Percentiles rank a stretch among this genome's conserved stretches.
Conservation (phyloP, 2,888 invertebrate genomes). For the Eugnorisma glareosa region DNA sequence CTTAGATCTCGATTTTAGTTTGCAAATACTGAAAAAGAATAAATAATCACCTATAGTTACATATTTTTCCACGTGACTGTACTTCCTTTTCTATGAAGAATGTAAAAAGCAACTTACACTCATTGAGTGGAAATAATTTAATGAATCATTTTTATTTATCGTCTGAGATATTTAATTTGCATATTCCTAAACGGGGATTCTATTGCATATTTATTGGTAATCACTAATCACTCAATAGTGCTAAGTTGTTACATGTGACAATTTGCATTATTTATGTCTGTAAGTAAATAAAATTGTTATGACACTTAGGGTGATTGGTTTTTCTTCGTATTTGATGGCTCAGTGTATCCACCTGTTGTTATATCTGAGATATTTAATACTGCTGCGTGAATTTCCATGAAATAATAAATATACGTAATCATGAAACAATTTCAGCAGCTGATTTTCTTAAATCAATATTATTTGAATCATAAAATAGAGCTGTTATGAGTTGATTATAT, state of each 20-base stretch:
- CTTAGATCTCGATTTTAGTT: too few species aligned
- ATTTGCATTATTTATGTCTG: slow-evolving; percentile 19
- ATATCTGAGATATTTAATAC: background rate
- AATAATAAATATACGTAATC: background rate
- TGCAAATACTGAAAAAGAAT: background rate
- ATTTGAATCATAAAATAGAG: background rate
- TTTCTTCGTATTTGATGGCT: slow-evolving; percentile 22
- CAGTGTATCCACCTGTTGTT: slow-evolving; percentile 6
- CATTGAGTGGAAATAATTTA: slow-evolving; percentile 19
- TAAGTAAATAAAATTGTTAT: background rate
- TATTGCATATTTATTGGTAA: slow-evolving; percentile 24
- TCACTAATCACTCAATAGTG: slow-evolving; percentile 29
- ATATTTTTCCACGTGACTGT: slow-evolving; percentile 9
- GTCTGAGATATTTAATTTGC: slow-evolving; percentile 29
- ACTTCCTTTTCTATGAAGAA: slow-evolving; percentile 26
- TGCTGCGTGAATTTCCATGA: background rate
- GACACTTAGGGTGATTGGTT: background rate
- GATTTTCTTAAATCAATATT: background rate
- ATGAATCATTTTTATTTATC: slow-evolving; percentile 39
- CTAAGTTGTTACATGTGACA: background rate
- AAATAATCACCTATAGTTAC: background rate
- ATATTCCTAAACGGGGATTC: slow-evolving; percentile 9
- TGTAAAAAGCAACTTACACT: slow-evolving; percentile 16
- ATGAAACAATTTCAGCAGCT: background rate
- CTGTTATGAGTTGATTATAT: background rate